These are phyloP conservation scores for Psococerastis gibbosa DNA, from an alignment of 2,888 invertebrate genomes.

Conservation along the genomic window DNA sequence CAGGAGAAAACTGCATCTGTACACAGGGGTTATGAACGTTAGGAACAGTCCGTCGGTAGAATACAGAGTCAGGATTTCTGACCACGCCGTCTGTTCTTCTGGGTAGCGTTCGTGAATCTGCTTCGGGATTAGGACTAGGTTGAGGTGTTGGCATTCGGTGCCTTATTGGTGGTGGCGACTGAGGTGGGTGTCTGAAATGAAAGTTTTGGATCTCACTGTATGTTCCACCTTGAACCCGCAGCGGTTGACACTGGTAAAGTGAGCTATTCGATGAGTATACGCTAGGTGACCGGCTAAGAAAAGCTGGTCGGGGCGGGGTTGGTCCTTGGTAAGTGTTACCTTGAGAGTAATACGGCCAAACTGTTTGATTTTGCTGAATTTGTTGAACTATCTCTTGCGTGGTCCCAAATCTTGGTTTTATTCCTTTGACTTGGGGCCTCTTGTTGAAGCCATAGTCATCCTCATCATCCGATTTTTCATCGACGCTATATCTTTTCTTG, in stretches of 20 bases:
- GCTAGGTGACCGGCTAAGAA: conserved; percentile 1
- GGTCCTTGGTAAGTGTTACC: not conserved
- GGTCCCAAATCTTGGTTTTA: conserved; percentile 69
- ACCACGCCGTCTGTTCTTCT: conserved; percentile 4
- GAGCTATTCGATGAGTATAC: conserved; percentile 6
- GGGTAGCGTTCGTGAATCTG: not conserved
- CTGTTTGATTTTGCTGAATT: conserved; percentile 36
- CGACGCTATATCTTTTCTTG: conserved; percentile 41
- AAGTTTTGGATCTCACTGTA: conserved; percentile 1
- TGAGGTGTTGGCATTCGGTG: conserved; percentile 6
- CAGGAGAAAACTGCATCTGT: conserved; percentile 17
- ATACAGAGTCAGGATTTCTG: conserved; percentile 2
- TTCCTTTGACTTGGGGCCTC: conserved; percentile 74
- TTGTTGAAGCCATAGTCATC: conserved; percentile 81
- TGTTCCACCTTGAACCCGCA: not conserved
- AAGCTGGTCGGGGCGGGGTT: not conserved
- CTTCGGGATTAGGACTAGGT: conserved; percentile 1
- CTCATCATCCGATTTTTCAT: conserved; percentile 43
- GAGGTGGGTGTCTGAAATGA: conserved; percentile 7
- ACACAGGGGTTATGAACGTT: conserved; percentile 12
- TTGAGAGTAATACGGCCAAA: conserved; percentile 44
- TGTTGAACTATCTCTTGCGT: conserved; percentile 64
- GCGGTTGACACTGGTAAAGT: conserved; percentile 6
- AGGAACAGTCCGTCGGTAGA: conserved; percentile 4
- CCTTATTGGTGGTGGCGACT: conserved; percentile 1